Conservation (phyloP, 2,888 invertebrate genomes). For the Cistogaster globosa region DNA sequence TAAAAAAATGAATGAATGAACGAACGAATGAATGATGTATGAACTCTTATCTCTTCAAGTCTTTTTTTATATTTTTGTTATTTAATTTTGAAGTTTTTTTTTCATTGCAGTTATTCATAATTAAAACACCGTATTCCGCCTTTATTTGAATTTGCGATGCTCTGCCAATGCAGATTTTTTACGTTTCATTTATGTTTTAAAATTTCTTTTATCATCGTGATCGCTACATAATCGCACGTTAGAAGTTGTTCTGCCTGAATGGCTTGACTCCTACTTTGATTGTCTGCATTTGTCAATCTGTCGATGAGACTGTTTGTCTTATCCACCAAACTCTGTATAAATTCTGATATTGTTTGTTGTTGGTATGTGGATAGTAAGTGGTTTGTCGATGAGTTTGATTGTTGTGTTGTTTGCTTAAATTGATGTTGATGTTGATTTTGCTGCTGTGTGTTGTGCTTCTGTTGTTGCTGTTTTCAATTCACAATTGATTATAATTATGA, state of each 20-base stretch:
- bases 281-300: slow-evolving; percentile 19
- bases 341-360: slow-evolving; percentile 30
- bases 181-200: neutral
- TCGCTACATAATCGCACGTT: neutral
- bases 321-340: slow-evolving; percentile 6
- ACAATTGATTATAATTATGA: slow-evolving; percentile 70
- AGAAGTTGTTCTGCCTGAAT: slow-evolving; percentile 34
- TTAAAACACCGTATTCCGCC: slow-evolving; percentile 55
- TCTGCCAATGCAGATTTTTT: slow-evolving; percentile 43
- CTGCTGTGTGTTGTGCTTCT: slow-evolving; percentile 27
- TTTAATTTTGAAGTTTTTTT: slow-evolving; percentile 20
- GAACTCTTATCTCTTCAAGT: neutral
- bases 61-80: neutral
- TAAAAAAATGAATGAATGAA: neutral
- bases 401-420: slow-evolving; percentile 62
- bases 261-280: slow-evolving; percentile 50
- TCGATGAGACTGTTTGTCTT: slow-evolving; percentile 3
- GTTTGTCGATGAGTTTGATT: slow-evolving; percentile 58
- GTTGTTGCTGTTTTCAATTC: slow-evolving; percentile 43
- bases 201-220: slow-evolving; percentile 20
- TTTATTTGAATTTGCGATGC: slow-evolving; percentile 46
- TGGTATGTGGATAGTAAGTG: slow-evolving; percentile 45
- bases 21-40: too few relatives aligned
- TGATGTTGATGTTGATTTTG: slow-evolving; percentile 37
- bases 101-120: slow-evolving; percentile 41